phyloP scores from a whole-genome alignment of 2,888 invertebrate genomes.

The Byasa hedistus region DNA sequence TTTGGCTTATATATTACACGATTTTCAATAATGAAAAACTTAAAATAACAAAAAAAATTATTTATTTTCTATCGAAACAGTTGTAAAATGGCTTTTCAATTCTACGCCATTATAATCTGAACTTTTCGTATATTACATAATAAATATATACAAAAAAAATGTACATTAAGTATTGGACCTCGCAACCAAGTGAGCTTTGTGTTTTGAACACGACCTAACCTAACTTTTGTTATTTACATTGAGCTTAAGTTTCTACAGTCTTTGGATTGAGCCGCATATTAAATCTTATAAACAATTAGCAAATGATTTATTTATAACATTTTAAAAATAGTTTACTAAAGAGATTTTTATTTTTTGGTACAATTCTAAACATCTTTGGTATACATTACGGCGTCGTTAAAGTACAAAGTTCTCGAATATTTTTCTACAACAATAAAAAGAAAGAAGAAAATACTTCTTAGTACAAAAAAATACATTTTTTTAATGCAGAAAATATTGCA shows the following conservation, averaged over 20 bases:
- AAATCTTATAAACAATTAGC: not conserved
- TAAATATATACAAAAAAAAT: conserved; percentile 15
- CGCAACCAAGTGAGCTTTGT: conserved; percentile 30
- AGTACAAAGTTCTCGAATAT: not conserved
- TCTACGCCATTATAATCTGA: not conserved
- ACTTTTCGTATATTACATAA: not conserved
- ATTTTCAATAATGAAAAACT: too few species aligned
- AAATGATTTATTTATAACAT: conserved; percentile 17
- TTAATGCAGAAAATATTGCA: too few species aligned
- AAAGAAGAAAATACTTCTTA: not conserved
- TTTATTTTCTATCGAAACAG: too few species aligned
- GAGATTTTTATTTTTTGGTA: not conserved
- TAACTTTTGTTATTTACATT: conserved; percentile 37
- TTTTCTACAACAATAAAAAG: not conserved
- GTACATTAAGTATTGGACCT: conserved; percentile 26
- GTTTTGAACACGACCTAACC: conserved; percentile 30
- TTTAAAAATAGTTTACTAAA: not conserved
- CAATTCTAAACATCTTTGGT: not conserved
- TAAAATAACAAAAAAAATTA: too few species aligned
- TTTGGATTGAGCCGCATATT: conserved; percentile 43
- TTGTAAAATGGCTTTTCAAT: not conserved
- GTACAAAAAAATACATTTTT: too few species aligned
- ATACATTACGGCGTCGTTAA: conserved; percentile 1
- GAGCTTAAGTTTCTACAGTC: conserved; percentile 58
- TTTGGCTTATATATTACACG: too few species aligned